Evolutionary conservation across 2,113 vertebrate species (phyloP).

Genomic region (Seriola aureovittata): DNA sequence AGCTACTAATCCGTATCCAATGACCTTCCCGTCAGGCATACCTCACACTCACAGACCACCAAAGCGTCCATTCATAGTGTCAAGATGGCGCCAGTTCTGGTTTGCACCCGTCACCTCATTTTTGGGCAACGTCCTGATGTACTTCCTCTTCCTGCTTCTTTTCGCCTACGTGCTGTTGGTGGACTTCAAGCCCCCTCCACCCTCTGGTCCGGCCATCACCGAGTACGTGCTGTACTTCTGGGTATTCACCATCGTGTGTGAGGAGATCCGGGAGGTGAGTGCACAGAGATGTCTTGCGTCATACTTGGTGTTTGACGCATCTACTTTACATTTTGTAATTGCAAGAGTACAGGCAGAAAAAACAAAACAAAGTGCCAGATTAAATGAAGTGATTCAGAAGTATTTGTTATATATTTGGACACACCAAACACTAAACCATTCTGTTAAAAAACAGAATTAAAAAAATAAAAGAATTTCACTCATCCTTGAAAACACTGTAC

Average conservation of each 20-base stretch:
- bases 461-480: neutral
- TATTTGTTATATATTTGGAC: neutral
- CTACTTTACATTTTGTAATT: neutral
- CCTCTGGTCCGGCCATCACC: slow-evolving; percentile 66
- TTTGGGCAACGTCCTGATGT: slow-evolving; percentile 92
- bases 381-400: neutral
- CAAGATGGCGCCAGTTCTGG: slow-evolving; percentile 91
- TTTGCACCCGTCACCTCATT: slow-evolving; percentile 90
- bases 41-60: slow-evolving; percentile 18
- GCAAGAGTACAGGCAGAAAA: no score
- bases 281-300: neutral
- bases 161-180: slow-evolving; percentile 89
- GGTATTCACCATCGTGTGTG: slow-evolving; percentile 92
- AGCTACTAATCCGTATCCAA: neutral
- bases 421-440: neutral
- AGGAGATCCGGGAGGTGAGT: slow-evolving; percentile 89
- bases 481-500: neutral
- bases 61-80: slow-evolving; percentile 71
- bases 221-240: slow-evolving; percentile 91
- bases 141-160: slow-evolving; percentile 91
- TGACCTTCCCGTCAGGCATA: slow-evolving; percentile 34
- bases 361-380: neutral
- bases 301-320: neutral
- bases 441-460: neutral
- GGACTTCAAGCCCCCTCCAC: slow-evolving; percentile 82